A percentile compares a stretch with the other conserved stretches of the same genome.
Evolutionary conservation across 1,140 invertebrate species (phyloP).

Genomic region (Tetramorium parvispinum): DNA sequence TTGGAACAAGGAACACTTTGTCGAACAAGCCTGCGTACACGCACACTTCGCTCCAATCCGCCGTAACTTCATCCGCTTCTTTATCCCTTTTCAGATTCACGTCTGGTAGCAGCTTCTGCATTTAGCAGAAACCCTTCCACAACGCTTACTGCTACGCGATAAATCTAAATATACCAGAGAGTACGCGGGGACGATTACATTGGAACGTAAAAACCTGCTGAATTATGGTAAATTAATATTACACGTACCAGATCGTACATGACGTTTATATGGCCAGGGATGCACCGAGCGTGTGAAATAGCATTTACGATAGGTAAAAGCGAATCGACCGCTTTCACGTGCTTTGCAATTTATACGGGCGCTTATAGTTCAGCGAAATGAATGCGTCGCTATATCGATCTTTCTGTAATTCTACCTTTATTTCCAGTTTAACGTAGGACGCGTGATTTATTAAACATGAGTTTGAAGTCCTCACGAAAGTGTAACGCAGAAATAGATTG

Average conservation of each 20-base stretch:
- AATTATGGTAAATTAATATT: slow-evolving; percentile 19
- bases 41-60: background rate
- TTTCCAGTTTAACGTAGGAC: slow-evolving; percentile 30
- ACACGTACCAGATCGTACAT: background rate
- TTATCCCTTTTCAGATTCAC: slow-evolving; percentile 15
- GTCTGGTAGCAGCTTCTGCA: slow-evolving; percentile 22
- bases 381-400: slow-evolving; percentile 47
- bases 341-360: slow-evolving; percentile 49
- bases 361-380: slow-evolving; percentile 41
- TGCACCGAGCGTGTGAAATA: slow-evolving; percentile 27
- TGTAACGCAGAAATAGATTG: background rate
- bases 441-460: slow-evolving; percentile 22
- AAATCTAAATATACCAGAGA: background rate
- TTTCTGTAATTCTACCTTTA: slow-evolving; percentile 9
- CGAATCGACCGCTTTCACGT: slow-evolving; percentile 69
- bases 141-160: too few species aligned
- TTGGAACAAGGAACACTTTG: slow-evolving; percentile 59
- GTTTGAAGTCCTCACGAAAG: slow-evolving; percentile 13
- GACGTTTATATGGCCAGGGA: background rate
- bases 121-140: background rate
- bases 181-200: background rate
- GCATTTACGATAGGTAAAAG: slow-evolving; percentile 64
- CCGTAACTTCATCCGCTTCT: slow-evolving; percentile 31
- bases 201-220: background rate
- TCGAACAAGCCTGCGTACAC: slow-evolving; percentile 7